These are phyloP conservation scores for Salpingus planirostris DNA, from an alignment of 2,888 invertebrate species.

Conservation along the genomic window DNA sequence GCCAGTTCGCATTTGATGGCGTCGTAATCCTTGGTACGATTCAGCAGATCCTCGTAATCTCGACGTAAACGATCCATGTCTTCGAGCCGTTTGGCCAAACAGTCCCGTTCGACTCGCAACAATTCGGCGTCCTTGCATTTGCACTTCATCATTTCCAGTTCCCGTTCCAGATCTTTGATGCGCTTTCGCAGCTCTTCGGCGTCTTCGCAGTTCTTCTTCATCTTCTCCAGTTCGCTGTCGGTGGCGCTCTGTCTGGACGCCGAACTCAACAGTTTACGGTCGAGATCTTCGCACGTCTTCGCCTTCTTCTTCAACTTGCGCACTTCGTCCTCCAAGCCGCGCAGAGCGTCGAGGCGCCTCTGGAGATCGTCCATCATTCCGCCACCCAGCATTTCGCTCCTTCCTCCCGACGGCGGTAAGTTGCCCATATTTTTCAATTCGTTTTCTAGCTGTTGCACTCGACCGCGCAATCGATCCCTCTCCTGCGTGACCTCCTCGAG, in stretches of 20 bases:
- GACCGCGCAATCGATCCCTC: constrained; percentile 24
- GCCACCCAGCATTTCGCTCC: not conserved
- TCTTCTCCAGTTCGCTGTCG: constrained; percentile 23
- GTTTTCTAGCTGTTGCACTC: constrained; percentile 26
- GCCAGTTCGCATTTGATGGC: constrained; percentile 34
- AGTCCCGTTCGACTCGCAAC: constrained; percentile 32
- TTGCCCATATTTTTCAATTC: constrained; percentile 26
- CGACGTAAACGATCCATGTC: constrained; percentile 29
- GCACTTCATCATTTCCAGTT: constrained; percentile 9
- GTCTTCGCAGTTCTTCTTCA: constrained; percentile 22
- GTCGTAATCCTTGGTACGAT: constrained; percentile 27
- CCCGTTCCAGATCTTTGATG: constrained; percentile 1
- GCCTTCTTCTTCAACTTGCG: constrained; percentile 10
- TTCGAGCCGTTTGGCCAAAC: constrained; percentile 21
- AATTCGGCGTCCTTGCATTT: constrained; percentile 27
- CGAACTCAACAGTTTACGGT: no score
- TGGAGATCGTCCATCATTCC: constrained; percentile 15
- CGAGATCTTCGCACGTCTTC: no score
- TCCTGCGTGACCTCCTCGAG: constrained; percentile 24
- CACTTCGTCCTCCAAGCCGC: constrained; percentile 25
- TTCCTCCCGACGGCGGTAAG: no score
- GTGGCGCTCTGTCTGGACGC: constrained; percentile 20
- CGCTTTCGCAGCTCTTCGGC: not conserved
- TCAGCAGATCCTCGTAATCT: constrained; percentile 30
- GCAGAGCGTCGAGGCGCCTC: constrained; percentile 23